These are phyloP conservation scores for Lepidocyrtoides sp. DNA, from an alignment of 2,888 invertebrate species.

Conservation along the genomic window DNA sequence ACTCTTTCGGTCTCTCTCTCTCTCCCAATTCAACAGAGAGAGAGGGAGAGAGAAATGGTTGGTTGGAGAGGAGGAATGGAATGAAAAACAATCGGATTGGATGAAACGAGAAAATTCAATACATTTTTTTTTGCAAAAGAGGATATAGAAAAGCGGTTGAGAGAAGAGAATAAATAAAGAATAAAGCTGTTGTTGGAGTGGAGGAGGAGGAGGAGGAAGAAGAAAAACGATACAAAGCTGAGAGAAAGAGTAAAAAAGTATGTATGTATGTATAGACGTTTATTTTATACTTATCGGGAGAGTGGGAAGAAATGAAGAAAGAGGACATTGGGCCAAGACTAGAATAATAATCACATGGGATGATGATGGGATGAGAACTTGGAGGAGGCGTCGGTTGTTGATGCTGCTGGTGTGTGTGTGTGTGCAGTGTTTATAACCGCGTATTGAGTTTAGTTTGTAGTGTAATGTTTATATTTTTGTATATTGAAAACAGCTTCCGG, in stretches of 20 bases:
- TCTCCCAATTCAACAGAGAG: conserved; percentile 5
- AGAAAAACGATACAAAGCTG: conserved; percentile 15
- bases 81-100: conserved; percentile 73
- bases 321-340: conserved; percentile 75
- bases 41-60: conserved; percentile 31
- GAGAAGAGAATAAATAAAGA: conserved; percentile 69
- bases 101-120: conserved; percentile 73
- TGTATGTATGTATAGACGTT: no score
- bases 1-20: neutral
- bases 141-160: neutral
- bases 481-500: conserved; percentile 59
- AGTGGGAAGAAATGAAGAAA: conserved; percentile 29
- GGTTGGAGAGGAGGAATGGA: conserved; percentile 44
- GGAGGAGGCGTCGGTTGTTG: neutral
- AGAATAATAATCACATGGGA: conserved; percentile 75
- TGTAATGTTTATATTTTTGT: conserved; percentile 4
- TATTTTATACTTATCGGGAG: no score
- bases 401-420: neutral
- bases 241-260: no score
- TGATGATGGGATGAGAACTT: conserved; percentile 54
- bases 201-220: neutral
- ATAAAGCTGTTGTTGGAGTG: conserved; percentile 50
- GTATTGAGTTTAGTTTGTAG: no score
- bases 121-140: conserved; percentile 41
- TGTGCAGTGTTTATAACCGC: neutral